Evolutionary conservation across 2,113 vertebrate genomes (phyloP).

Genomic region (Catharus bicknelli): DNA sequence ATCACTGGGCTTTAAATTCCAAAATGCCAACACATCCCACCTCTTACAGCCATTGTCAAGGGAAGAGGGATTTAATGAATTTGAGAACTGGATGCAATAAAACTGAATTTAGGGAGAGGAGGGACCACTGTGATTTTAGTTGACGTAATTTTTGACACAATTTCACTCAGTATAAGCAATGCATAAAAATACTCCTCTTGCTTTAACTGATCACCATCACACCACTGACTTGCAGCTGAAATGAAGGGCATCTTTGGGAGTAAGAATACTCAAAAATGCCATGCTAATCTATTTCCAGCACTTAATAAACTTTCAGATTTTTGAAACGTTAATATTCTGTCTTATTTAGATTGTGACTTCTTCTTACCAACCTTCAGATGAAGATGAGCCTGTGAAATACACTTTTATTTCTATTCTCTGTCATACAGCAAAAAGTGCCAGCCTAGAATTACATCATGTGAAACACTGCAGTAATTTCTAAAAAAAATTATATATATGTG

Average conservation of each 20-base stretch:
- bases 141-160: neutral
- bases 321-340: neutral
- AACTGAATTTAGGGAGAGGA: neutral
- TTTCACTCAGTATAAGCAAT: neutral
- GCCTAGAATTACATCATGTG: neutral
- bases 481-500: neutral
- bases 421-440: neutral
- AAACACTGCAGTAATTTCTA: neutral
- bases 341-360: neutral
- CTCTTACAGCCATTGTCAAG: neutral
- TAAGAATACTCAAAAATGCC: neutral
- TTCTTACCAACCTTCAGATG: neutral
- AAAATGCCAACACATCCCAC: fast-evolving
- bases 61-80: neutral
- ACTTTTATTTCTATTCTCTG: neutral
- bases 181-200: neutral
- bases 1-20: neutral
- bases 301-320: neutral
- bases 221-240: neutral
- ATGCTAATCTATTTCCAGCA: neutral
- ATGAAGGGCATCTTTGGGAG: neutral
- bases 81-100: neutral
- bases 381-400: neutral
- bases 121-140: neutral
- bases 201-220: neutral